These are phyloP conservation scores for Petrolisthes manimaculis DNA, from an alignment of 2,888 invertebrate genomes.

Conservation along the genomic window DNA sequence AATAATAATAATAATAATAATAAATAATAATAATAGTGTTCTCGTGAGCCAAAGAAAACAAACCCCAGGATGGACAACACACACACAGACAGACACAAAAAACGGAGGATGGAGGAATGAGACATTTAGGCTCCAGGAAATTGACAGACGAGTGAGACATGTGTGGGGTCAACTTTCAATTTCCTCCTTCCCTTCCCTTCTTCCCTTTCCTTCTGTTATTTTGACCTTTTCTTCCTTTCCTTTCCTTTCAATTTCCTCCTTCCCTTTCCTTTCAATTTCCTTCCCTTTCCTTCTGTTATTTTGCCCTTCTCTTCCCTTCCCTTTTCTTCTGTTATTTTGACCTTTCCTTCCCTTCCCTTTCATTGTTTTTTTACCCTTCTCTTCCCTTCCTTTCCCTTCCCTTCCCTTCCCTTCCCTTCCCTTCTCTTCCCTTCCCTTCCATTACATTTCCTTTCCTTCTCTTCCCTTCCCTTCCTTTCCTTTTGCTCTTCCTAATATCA, in stretches of 20 bases:
- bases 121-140: not conserved
- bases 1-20: slow-evolving; percentile 22
- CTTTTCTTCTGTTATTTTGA: no score
- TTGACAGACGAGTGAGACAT: not conserved
- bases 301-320: no score
- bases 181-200: not conserved
- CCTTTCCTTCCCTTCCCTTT: no score
- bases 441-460: not conserved
- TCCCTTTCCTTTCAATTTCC: not conserved
- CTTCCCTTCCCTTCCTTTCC: not conserved
- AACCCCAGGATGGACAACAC: no score
- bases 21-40: not conserved
- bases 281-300: no score
- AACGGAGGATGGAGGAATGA: not conserved
- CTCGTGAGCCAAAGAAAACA: not conserved
- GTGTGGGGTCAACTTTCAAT: not conserved
- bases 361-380: no score
- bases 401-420: no score
- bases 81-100: no score
- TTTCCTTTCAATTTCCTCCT: not conserved
- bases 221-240: not conserved
- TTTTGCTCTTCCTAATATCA: not conserved
- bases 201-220: slow-evolving; percentile 6
- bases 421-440: not conserved
- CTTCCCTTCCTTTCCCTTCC: no score